These are phyloP conservation scores for Aythya fuligula DNA, from an alignment of 2,797 vertebrate species.

Conservation along the genomic window DNA sequence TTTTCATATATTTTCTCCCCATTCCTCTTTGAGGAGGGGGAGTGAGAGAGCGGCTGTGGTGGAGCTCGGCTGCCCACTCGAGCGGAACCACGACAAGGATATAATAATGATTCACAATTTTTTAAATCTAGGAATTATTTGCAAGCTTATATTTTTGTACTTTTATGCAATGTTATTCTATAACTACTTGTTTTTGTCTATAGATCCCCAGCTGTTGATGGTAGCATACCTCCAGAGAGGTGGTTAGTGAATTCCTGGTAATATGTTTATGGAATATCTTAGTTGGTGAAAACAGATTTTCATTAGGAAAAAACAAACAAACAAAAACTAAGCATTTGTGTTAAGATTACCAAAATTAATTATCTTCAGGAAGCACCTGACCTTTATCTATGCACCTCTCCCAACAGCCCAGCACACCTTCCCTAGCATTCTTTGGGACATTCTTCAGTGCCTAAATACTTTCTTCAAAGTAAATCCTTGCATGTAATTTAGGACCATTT, in stretches of 20 bases:
- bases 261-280: not conserved
- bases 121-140: not conserved
- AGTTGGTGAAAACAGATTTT: not conserved
- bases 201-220: not conserved
- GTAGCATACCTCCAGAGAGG: not conserved
- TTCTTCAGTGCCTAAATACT: not conserved
- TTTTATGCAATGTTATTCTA: not conserved
- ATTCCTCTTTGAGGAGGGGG: too few relatives aligned
- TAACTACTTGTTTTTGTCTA: not conserved
- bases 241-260: not conserved
- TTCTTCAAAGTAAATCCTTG: not conserved
- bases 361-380: not conserved
- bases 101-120: not conserved
- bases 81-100: too few relatives aligned
- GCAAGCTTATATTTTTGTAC: not conserved
- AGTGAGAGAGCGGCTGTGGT: too few relatives aligned
- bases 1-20: too few relatives aligned
- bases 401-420: not conserved
- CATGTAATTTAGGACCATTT: not conserved
- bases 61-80: too few relatives aligned
- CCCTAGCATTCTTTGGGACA: not conserved
- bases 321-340: not conserved
- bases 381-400: not conserved
- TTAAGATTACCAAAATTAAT: not conserved
- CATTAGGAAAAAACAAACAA: not conserved